Base-by-base conservation (phyloP, 2,113 vertebrate genomes). In the Malurus elegans region DNA sequence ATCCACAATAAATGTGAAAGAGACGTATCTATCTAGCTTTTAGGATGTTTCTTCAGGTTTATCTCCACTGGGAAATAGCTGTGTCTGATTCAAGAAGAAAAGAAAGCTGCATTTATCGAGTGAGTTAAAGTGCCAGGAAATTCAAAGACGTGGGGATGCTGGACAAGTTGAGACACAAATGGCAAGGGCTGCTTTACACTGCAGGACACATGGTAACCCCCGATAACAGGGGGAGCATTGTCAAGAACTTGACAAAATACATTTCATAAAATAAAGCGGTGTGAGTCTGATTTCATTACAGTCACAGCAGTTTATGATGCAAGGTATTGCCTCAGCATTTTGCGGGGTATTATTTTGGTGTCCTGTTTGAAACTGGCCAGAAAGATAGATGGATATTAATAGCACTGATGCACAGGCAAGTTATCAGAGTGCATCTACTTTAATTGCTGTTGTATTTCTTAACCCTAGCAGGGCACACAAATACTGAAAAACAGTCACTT, bases 21-120 rank as follows among this genome's bases (percentile, higher is more conserved):
- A 91, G 70, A 79, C 25, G 53, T 61, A 95, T 92, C 86, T 79
- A 94, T 86, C 82, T 45, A n/a, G 65, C 48, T 96, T 94, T 92
- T 75, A 94, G 82, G 84, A 85, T 81, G 76, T 92, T 96, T 94
- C 66, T 73, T 81, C 95, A 93, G 92, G 86, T 92, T 96, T 95
- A 87, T 61, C 9, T 0, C 91, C 28, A 13, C 28, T 36, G 64
- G 81, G 79, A 96, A 91, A 92, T 56, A 86, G 58, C 62, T 79
- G 51, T 5, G 2, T 86, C 75, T 90, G 81, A 76, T 88, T 72
- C 82, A 47, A 80, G 58, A 84, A 83, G 66, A 74, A 91, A 94
- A 88, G 79, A 86, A 94, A 94, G 48, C 65, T 69, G 36, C 73
- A 85, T 70, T 94, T 93, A 87, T 66, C 0, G 2, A 16, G 12